Conservation (phyloP, 1,140 invertebrate species). For the Fragariocoptes setiger region DNA sequence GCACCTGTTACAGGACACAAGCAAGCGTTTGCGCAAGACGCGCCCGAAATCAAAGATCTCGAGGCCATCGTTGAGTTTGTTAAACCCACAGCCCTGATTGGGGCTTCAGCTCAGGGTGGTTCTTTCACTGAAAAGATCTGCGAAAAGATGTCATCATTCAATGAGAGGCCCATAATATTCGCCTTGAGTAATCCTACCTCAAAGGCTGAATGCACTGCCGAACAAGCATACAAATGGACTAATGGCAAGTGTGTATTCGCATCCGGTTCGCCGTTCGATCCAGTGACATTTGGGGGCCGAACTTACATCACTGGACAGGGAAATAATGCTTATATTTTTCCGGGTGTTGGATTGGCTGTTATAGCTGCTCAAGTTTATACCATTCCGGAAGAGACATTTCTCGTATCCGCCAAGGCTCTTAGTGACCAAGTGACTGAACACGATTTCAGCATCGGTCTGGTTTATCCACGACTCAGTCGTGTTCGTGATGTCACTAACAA, state of each 20-base stretch:
- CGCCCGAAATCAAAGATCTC: slow-evolving; percentile 37
- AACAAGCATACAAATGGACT: slow-evolving; percentile 53
- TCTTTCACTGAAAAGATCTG: slow-evolving; percentile 60
- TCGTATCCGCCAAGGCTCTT: slow-evolving; percentile 51
- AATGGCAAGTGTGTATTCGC: slow-evolving; percentile 66
- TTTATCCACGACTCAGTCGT: slow-evolving; percentile 68
- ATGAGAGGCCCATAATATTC: slow-evolving; percentile 62
- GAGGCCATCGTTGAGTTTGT: slow-evolving; percentile 40
- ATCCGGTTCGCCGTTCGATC: slow-evolving; percentile 61
- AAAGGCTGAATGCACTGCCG: slow-evolving; percentile 83
- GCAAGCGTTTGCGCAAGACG: slow-evolving; percentile 44
- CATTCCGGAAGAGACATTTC: slow-evolving; percentile 59
- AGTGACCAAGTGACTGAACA: slow-evolving; percentile 45
- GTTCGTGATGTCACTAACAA: slow-evolving; percentile 57
- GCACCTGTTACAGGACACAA: slow-evolving; percentile 25
- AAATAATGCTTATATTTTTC: slow-evolving; percentile 90
- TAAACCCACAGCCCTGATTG: slow-evolving; percentile 47
- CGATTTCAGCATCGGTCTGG: slow-evolving; percentile 47
- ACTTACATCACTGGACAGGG: slow-evolving; percentile 63
- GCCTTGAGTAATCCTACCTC: slow-evolving; percentile 85
- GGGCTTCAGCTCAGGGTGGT: slow-evolving; percentile 48
- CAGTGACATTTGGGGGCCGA: slow-evolving; percentile 39
- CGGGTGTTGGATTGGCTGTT: slow-evolving; percentile 61
- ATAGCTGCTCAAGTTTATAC: slow-evolving; percentile 41
- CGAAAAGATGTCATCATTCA: slow-evolving; percentile 47